Evolutionary conservation across 2,797 vertebrate genomes (phyloP), one percentile per base, ranked within the genome.

Genomic region (Melanotaenia pygmaea): DNA sequence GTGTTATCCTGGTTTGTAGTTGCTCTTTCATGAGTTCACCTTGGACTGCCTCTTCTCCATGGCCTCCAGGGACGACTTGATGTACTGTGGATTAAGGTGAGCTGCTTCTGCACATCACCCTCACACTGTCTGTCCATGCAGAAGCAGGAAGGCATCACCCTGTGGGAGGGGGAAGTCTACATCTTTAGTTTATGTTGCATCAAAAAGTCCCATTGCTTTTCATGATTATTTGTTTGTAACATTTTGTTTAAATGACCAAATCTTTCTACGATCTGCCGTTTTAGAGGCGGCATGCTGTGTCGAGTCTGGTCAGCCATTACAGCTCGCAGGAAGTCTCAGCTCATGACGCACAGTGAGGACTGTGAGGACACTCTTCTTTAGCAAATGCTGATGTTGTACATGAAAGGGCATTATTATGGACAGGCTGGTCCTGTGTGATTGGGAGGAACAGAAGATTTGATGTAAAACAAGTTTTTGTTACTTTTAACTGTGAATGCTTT

Each of bases 61-160:
- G 57, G 94, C 94, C 81, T 94, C 93, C 65, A 92, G 89, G 68
- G 96, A 98, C 0, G 97, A 97, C 79, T 92, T 97, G 77, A 90
- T 90, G 74, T 97, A 97, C 73, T 94, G 93, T 57, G 87, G 81
- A 59, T 94, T 97, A 88, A 96, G 94, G 97, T 97, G 91, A 89
- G 83, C 24, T 30, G 64, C 50, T 69, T 34, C 20, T 45, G 18
- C 59, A 5, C 53, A 74, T 78, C 70, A 56, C 22, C 0, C n/a
- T 80, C 70, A 65, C 47, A 24, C 24, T 14, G 24, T 60, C 66
- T 32, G 45, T 59, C 47, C 59, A 68, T 26, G 71, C 63, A 74
- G 56, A 81, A 64, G 18, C 11, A 47, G 35, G n/a, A 53, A 47
- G 37, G 6, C 28, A 50, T 58, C 1, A 12, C 14, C 50, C 24